phyloP scores from a whole-genome alignment of 2,113 vertebrate species.

The sheep (Ovis aries) region DNA sequence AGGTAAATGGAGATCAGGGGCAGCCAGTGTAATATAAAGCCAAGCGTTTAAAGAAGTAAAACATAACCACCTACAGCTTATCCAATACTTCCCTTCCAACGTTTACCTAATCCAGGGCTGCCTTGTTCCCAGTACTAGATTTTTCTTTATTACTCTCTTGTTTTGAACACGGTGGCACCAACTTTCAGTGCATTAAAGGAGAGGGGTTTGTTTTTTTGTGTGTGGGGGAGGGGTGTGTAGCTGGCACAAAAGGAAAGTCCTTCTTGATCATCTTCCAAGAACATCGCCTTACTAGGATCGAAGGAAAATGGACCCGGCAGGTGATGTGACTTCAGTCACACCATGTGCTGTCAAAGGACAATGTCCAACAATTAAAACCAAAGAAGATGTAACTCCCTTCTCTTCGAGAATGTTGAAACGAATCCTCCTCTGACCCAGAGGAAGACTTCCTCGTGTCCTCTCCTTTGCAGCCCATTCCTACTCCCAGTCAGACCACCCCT shows the following conservation, averaged over 20 bases:
- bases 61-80: not conserved
- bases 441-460: accelerated
- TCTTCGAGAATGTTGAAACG: accelerated
- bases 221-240: too few species aligned
- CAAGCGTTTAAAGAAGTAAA: not conserved
- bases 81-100: not conserved
- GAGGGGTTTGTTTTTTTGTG: not conserved
- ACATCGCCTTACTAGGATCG: not conserved
- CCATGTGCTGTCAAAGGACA: too few species aligned
- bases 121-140: not conserved
- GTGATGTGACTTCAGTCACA: not conserved
- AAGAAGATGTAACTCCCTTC: not conserved
- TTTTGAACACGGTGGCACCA: not conserved
- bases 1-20: not conserved
- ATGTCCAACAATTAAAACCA: not conserved
- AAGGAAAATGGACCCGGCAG: not conserved
- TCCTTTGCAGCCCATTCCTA: accelerated
- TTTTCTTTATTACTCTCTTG: not conserved
- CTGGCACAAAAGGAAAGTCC: not conserved
- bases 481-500: too few species aligned
- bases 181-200: not conserved
- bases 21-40: not conserved
- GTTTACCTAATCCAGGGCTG: not conserved
- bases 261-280: not conserved
- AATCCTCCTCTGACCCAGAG: not conserved